phyloP scores from a whole-genome alignment of 2,113 vertebrate species.

The Carlito syrichta region DNA sequence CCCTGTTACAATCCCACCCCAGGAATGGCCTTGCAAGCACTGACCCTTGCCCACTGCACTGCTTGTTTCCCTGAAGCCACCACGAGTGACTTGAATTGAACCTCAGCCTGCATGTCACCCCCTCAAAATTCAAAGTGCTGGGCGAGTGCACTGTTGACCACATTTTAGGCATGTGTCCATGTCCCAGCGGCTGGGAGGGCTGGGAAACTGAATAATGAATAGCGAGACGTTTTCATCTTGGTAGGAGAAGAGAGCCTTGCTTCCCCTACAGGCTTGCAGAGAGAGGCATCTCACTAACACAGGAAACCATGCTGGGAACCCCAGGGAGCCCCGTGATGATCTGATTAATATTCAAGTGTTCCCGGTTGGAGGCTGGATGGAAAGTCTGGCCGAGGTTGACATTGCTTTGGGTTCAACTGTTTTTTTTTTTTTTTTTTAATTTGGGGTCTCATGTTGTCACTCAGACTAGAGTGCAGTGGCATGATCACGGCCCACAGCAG shows the following conservation, averaged over 20 bases:
- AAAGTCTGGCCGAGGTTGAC: not conserved
- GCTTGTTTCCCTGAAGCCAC: not conserved
- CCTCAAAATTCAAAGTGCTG: not conserved
- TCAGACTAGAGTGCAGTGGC: too few relatives aligned
- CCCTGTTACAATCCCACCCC: fast-evolving
- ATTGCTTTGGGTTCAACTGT: not conserved
- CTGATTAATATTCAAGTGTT: not conserved
- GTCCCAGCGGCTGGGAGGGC: not conserved
- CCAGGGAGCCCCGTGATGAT: not conserved
- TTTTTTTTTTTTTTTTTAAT: too few relatives aligned
- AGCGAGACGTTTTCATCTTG: not conserved
- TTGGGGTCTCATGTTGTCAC: too few relatives aligned
- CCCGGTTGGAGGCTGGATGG: not conserved
- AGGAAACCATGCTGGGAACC: not conserved
- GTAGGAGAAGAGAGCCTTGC: not conserved
- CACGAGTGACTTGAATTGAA: not conserved
- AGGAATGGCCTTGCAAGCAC: fast-evolving
- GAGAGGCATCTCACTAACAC: not conserved
- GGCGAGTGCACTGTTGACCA: not conserved
- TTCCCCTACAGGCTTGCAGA: not conserved
- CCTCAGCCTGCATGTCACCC: not conserved
- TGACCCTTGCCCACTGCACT: fast-evolving
- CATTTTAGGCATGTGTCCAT: not conserved
- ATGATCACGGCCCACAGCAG: too few relatives aligned
- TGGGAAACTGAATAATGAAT: not conserved